phyloP scores from a whole-genome alignment of 2,888 invertebrate species.

The Drosophila gaucha region DNA sequence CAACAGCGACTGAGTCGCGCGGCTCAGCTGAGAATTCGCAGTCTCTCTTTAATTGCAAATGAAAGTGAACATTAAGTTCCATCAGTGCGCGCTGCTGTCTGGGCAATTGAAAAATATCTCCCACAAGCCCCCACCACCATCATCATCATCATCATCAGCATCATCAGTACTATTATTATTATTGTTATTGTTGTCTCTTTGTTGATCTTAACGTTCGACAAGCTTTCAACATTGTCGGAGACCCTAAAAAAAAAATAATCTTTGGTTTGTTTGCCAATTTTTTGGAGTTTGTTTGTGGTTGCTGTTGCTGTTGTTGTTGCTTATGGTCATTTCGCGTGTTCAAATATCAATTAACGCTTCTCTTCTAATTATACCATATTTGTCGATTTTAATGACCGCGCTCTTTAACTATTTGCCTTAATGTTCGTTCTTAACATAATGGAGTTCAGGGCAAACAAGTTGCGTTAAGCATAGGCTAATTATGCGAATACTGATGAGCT shows the following conservation, averaged over 20 bases:
- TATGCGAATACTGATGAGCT: slow-evolving; percentile 2
- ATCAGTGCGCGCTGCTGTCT: slow-evolving; percentile 18
- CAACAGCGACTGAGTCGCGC: slow-evolving; percentile 33
- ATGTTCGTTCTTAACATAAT: slow-evolving; percentile 19
- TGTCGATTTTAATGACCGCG: slow-evolving; percentile 42
- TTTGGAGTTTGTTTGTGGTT: slow-evolving; percentile 14
- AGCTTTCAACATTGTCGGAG: slow-evolving; percentile 50
- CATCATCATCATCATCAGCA: slow-evolving; percentile 12
- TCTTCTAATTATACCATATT: slow-evolving; percentile 61
- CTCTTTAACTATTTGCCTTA: slow-evolving; percentile 1
- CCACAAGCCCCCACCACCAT: slow-evolving; percentile 34
- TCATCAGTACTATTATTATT: slow-evolving; percentile 1
- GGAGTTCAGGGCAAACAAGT: slow-evolving; percentile 30
- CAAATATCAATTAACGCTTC: slow-evolving; percentile 57
- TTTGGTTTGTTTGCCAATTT: slow-evolving; percentile 51
- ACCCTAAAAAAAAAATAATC: slow-evolving; percentile 34
- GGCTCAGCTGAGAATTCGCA: slow-evolving; percentile 33
- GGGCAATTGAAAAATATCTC: slow-evolving; percentile 52
- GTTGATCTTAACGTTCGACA: slow-evolving; percentile 47
- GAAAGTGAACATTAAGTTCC: slow-evolving; percentile 60
- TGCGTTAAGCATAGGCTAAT: slow-evolving; percentile 16
- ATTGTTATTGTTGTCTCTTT: slow-evolving; percentile 17
- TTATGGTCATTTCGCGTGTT: slow-evolving; percentile 40
- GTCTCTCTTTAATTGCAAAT: slow-evolving; percentile 58
- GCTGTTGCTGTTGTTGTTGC: slow-evolving; percentile 4